Percentiles rank a stretch among this genome's conserved stretches.
Evolutionary conservation across 2,888 invertebrate genomes (phyloP).

Genomic region (Nephrotoma guestfalica): DNA sequence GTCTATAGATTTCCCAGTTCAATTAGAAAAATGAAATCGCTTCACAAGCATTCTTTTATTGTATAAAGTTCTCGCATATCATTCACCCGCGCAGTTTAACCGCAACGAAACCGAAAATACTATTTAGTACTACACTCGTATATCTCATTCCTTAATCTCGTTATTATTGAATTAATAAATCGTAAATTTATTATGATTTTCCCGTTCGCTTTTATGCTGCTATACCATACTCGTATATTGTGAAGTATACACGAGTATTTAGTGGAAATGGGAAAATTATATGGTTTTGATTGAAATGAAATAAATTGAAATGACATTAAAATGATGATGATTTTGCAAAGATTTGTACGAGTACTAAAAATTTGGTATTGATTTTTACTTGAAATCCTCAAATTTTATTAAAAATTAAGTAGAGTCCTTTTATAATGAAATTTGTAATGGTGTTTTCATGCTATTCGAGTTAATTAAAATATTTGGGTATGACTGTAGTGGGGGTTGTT

Average conservation of each 20-base stretch:
- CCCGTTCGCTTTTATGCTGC: not conserved
- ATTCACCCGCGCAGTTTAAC: not conserved
- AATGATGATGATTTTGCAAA: not conserved
- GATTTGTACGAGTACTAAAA: not conserved
- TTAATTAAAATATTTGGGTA: not conserved
- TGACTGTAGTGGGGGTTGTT: too few species aligned
- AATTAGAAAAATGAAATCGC: too few species aligned
- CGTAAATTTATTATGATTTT: not conserved
- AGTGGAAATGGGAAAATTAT: not conserved
- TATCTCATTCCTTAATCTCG: not conserved
- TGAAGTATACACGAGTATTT: not conserved
- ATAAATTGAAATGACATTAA: not conserved
- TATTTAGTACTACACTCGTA: not conserved
- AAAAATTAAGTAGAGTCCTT: not conserved
- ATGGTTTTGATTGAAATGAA: not conserved
- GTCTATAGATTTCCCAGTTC: too few species aligned
- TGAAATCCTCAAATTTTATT: not conserved
- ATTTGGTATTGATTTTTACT: not conserved
- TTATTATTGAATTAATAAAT: not conserved
- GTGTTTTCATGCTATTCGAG: not conserved
- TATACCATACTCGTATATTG: not conserved
- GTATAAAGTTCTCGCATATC: too few species aligned
- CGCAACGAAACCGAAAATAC: not conserved
- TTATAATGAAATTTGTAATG: not conserved
- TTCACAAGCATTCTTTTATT: too few species aligned